Conservation (phyloP, 2,888 invertebrate genomes). For the Dicycla oo region DNA sequence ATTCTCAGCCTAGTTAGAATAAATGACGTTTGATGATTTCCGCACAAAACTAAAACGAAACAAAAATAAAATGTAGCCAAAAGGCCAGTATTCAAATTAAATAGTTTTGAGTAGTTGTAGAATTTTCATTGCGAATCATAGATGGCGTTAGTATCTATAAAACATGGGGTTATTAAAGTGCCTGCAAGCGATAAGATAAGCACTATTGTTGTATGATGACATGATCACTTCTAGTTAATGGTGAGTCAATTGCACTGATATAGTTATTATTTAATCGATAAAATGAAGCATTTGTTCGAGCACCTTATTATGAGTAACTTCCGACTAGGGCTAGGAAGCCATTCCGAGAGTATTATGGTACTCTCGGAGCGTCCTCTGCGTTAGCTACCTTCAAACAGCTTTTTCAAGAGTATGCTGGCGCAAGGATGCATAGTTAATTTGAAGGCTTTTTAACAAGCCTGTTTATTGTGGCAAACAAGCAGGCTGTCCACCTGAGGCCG, state of each 20-base stretch:
- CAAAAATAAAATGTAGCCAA: background rate
- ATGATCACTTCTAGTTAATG: constrained; percentile 25
- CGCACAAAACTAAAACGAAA: background rate
- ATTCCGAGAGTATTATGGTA: too few relatives aligned
- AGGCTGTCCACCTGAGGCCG: too few relatives aligned
- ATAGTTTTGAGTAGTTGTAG: background rate
- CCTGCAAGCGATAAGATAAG: constrained; percentile 13
- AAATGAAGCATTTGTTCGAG: background rate
- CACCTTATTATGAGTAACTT: background rate
- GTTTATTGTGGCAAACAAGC: too few relatives aligned
- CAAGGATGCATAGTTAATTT: too few relatives aligned
- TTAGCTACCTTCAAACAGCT: too few relatives aligned
- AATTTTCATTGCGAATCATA: background rate
- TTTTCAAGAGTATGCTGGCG: too few relatives aligned
- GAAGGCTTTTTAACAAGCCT: too few relatives aligned
- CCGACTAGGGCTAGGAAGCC: background rate
- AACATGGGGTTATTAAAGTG: background rate
- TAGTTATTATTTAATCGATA: constrained; percentile 17
- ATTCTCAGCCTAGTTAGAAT: too few relatives aligned
- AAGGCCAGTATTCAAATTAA: constrained; percentile 1
- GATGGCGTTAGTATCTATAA: constrained; percentile 25
- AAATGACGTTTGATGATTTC: too few relatives aligned
- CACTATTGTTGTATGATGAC: constrained; percentile 11
- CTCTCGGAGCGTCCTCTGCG: too few relatives aligned
- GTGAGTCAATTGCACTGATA: constrained; percentile 28